These are phyloP conservation scores for Thaleichthys pacificus DNA, from an alignment of 2,797 vertebrate species.

Conservation along the genomic window DNA sequence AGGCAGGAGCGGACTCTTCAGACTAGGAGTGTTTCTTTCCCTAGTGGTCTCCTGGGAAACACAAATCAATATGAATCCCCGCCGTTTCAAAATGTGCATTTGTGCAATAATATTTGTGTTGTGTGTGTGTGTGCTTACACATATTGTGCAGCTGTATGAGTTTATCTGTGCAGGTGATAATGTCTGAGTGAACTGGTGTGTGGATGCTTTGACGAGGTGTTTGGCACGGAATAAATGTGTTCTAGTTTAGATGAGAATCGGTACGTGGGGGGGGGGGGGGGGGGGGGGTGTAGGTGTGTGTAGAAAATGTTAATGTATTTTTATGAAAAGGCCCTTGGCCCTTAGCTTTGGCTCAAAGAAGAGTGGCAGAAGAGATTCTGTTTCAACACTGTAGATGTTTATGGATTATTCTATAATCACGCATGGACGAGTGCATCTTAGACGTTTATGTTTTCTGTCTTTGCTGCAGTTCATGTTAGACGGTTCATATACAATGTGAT, in stretches of 20 bases:
- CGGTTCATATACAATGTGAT: neutral
- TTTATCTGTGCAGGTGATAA: neutral
- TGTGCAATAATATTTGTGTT: slow-evolving; percentile 6
- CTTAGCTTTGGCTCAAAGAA: too few species aligned
- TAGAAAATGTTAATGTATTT: neutral
- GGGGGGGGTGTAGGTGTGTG: neutral
- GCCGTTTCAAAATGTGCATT: neutral
- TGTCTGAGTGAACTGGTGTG: neutral
- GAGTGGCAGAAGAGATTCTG: too few species aligned
- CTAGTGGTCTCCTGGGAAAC: too few species aligned
- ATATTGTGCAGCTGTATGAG: slow-evolving; percentile 16
- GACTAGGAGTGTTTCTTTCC: too few species aligned
- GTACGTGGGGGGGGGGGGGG: neutral
- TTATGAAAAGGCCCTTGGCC: neutral
- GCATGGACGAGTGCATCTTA: too few species aligned
- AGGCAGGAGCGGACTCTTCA: too few species aligned
- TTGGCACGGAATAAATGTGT: neutral
- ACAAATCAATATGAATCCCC: too few species aligned
- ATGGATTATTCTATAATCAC: too few species aligned
- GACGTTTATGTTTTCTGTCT: too few species aligned
- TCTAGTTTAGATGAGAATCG: neutral
- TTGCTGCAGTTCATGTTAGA: neutral
- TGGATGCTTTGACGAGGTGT: neutral
- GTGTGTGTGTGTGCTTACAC: neutral
- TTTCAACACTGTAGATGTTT: too few species aligned